Evolutionary conservation across 2,888 invertebrate species (phyloP).

Genomic region (Aspidapion aeneum): DNA sequence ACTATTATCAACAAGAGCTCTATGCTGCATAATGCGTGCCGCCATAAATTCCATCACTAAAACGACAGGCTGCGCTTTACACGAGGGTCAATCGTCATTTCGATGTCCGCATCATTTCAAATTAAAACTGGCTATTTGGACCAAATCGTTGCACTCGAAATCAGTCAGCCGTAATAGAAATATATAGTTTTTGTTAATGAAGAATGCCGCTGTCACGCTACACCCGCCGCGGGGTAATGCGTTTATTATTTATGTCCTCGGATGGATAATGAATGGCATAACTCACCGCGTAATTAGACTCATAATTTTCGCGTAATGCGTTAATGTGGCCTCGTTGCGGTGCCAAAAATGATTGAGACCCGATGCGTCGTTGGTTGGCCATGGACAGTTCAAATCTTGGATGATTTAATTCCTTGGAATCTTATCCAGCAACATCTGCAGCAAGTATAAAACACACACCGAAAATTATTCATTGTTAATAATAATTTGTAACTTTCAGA

Average conservation of each 20-base stretch:
- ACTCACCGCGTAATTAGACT: slow-evolving; percentile 49
- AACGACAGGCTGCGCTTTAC: slow-evolving; percentile 7
- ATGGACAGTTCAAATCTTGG: too few species aligned
- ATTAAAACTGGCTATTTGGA: slow-evolving; percentile 34
- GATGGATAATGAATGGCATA: slow-evolving; percentile 48
- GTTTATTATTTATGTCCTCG: slow-evolving; percentile 47
- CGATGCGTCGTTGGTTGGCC: not conserved
- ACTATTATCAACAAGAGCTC: slow-evolving; percentile 5
- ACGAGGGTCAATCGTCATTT: slow-evolving; percentile 19
- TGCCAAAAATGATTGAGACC: slow-evolving; percentile 46
- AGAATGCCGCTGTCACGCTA: slow-evolving; percentile 43
- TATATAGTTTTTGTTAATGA: slow-evolving; percentile 49
- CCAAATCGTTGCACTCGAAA: slow-evolving; percentile 30
- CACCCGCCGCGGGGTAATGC: slow-evolving; percentile 41
- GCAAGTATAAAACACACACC: too few species aligned
- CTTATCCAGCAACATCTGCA: too few species aligned
- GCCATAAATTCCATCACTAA: not conserved
- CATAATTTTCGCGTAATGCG: slow-evolving; percentile 48
- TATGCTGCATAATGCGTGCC: slow-evolving; percentile 1
- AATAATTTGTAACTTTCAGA: too few species aligned
- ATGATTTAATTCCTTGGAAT: too few species aligned
- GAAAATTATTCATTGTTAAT: too few species aligned
- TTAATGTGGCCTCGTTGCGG: slow-evolving; percentile 42
- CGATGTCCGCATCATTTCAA: slow-evolving; percentile 28
- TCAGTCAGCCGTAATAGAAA: slow-evolving; percentile 46